These are phyloP conservation scores for Odontocolon sp. DNA, from an alignment of 2,888 invertebrate genomes.

Conservation along the genomic window DNA sequence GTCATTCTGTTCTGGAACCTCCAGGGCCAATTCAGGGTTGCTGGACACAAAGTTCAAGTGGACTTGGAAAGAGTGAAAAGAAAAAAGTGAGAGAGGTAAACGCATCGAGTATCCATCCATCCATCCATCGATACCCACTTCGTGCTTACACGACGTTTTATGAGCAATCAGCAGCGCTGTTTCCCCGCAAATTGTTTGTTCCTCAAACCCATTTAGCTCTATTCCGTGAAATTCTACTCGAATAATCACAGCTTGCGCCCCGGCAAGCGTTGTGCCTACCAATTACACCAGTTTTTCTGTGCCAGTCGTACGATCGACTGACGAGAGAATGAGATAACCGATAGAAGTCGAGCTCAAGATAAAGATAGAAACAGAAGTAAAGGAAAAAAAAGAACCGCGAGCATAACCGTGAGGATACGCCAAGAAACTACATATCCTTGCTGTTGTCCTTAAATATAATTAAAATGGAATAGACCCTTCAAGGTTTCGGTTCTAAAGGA, in stretches of 20 bases:
- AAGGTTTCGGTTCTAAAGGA: too few relatives aligned
- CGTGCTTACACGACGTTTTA: slow-evolving; percentile 68
- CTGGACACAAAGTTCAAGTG: too few relatives aligned
- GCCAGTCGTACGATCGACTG: slow-evolving; percentile 53
- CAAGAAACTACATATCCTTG: neutral
- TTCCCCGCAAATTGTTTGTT: slow-evolving; percentile 78
- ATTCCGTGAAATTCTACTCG: slow-evolving; percentile 79
- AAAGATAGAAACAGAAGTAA: neutral
- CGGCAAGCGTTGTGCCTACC: slow-evolving; percentile 69
- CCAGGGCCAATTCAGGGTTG: neutral
- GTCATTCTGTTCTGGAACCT: neutral
- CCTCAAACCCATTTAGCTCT: slow-evolving; percentile 79
- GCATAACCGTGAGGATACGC: neutral
- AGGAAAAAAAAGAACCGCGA: neutral
- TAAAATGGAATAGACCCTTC: neutral
- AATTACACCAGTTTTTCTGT: slow-evolving; percentile 70
- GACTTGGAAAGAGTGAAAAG: neutral
- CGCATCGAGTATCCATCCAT: slow-evolving; percentile 16
- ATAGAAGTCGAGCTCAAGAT: slow-evolving; percentile 3
- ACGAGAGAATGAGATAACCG: slow-evolving; percentile 11
- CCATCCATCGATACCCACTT: slow-evolving; percentile 38
- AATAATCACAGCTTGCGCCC: slow-evolving; percentile 77
- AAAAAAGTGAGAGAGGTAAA: neutral
- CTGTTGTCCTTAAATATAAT: neutral
- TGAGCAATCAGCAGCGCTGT: slow-evolving; percentile 73